Conservation (phyloP, 2,888 invertebrate species). For the Scelioninae gen. 2 region DNA sequence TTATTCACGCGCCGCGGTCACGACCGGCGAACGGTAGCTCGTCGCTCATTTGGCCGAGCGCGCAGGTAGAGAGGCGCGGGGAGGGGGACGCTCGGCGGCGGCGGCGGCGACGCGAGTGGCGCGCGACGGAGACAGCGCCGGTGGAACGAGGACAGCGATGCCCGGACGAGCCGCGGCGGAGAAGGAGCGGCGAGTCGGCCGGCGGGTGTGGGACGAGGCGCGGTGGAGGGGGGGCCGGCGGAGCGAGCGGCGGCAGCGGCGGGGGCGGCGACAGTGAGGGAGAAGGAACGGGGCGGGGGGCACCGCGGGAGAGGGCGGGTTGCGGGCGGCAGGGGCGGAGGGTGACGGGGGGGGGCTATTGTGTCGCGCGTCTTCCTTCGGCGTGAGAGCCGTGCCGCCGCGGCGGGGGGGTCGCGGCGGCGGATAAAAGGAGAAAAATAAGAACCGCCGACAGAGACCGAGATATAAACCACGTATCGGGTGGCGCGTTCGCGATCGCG, state of each 20-base stretch:
- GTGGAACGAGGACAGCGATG: slow-evolving; percentile 19
- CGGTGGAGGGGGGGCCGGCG: slow-evolving; percentile 26
- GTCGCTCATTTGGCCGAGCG: slow-evolving; percentile 56
- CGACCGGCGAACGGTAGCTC: slow-evolving; percentile 63
- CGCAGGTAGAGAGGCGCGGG: slow-evolving; percentile 42
- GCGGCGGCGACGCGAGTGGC: slow-evolving; percentile 29
- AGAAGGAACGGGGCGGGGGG: slow-evolving; percentile 51
- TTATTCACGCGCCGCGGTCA: slow-evolving; percentile 65
- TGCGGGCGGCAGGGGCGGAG: slow-evolving; percentile 60
- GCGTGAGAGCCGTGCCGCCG: slow-evolving; percentile 59
- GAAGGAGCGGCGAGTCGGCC: slow-evolving; percentile 4
- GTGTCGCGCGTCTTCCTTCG: slow-evolving; percentile 62
- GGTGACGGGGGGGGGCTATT: slow-evolving; percentile 61
- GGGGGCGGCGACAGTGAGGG: slow-evolving; percentile 55
- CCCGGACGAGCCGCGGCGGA: slow-evolving; percentile 5
- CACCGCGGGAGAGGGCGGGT: slow-evolving; percentile 54
- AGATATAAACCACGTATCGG: slow-evolving; percentile 48
- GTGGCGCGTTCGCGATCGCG: slow-evolving; percentile 36
- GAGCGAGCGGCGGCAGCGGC: slow-evolving; percentile 49
- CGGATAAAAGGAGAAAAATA: slow-evolving; percentile 45
- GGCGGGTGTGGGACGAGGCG: slow-evolving; percentile 21
- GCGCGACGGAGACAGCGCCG: slow-evolving; percentile 22
- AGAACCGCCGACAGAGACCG: slow-evolving; percentile 48
- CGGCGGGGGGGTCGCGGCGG: slow-evolving; percentile 48
- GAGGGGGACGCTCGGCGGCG: slow-evolving; percentile 38